Evolutionary conservation across 2,888 invertebrate species (phyloP).

Genomic region (Heteropelma amictum): DNA sequence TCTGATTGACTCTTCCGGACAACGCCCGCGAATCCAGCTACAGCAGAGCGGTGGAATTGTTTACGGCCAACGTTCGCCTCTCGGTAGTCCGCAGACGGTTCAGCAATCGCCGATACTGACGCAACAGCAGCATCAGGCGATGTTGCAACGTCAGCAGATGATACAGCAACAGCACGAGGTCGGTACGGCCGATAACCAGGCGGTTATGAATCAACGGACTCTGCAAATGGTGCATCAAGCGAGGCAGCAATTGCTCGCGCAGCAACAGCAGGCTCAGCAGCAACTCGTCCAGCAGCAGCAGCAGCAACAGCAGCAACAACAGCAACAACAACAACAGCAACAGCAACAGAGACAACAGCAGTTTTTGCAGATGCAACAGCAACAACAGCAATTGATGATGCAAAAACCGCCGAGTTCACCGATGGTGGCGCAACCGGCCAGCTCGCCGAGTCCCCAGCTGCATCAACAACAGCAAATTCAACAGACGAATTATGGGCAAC

Average conservation of each 20-base stretch:
- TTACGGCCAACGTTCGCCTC: constrained; percentile 74
- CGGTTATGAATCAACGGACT: constrained; percentile 58
- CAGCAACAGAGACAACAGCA: constrained; percentile 77
- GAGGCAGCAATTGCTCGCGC: constrained; percentile 72
- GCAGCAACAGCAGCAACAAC: constrained; percentile 64
- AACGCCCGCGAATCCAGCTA: constrained; percentile 73
- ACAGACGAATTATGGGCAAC: constrained; percentile 75
- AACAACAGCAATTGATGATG: constrained; percentile 75
- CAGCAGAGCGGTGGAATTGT: constrained; percentile 73
- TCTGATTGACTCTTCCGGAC: constrained; percentile 68
- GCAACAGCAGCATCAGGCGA: constrained; percentile 73
- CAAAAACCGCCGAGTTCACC: constrained; percentile 78
- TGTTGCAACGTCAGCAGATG: constrained; percentile 70
- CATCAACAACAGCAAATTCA: constrained; percentile 75
- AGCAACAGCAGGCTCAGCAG: constrained; percentile 61
- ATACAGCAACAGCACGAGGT: constrained; percentile 67
- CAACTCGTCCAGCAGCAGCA: constrained; percentile 71
- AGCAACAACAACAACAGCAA: constrained; percentile 71
- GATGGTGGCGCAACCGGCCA: constrained; percentile 74
- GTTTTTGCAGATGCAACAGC: constrained; percentile 65
- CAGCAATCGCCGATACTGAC: constrained; percentile 71
- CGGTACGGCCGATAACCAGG: constrained; percentile 57
- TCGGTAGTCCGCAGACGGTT: constrained; percentile 73
- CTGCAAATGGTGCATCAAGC: constrained; percentile 62
- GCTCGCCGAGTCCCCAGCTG: constrained; percentile 77